Conservation (phyloP, 2,888 invertebrate species). For the Melieria picta region DNA sequence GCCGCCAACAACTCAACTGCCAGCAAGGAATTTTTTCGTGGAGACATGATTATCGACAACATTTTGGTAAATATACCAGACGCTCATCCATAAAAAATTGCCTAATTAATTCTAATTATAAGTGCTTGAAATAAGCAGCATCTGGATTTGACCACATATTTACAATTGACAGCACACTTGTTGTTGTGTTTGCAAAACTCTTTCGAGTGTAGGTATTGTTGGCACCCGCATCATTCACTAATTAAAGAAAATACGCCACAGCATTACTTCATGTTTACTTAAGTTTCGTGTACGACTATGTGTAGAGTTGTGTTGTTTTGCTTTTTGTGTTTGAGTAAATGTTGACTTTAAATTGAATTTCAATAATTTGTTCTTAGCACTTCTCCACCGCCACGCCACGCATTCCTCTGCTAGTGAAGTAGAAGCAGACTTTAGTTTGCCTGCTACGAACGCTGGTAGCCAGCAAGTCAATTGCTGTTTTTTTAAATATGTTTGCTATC, state of each 20-base stretch:
- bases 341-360: constrained; percentile 21
- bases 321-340: constrained; percentile 7
- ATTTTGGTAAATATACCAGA: constrained; percentile 55
- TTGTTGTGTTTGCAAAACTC: too few relatives aligned
- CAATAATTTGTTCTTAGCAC: neutral
- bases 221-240: too few relatives aligned
- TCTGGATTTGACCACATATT: neutral
- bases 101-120: neutral
- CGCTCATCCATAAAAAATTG: neutral
- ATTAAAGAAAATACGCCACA: too few relatives aligned
- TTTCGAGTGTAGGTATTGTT: too few relatives aligned
- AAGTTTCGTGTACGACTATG: neutral
- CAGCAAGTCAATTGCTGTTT: constrained; percentile 9
- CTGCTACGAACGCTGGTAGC: neutral
- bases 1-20: neutral
- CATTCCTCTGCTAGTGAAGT: neutral
- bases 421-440: neutral
- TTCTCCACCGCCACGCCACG: neutral
- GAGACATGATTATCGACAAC: constrained; percentile 61
- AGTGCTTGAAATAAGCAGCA: too few relatives aligned
- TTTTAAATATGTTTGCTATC: constrained; percentile 21
- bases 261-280: neutral
- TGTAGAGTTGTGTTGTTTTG: neutral
- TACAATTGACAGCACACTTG: neutral
- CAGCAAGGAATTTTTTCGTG: constrained; percentile 49